phyloP scores from a whole-genome alignment of 1,140 invertebrate genomes.

The Procambarus virginalis region DNA sequence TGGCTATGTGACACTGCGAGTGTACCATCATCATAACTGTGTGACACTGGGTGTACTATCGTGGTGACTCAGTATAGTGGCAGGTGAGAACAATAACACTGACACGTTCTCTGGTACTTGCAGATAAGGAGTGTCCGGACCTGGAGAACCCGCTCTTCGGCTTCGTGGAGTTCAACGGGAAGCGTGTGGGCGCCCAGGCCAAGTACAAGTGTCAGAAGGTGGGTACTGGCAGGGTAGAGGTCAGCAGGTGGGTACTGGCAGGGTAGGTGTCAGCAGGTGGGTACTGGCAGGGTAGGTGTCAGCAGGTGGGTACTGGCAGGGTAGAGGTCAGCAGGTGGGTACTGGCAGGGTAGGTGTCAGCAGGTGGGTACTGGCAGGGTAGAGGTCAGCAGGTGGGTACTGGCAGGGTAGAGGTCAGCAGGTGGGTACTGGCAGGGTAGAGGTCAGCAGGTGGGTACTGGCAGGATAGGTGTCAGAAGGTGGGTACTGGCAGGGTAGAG shows the following conservation, averaged over 20 bases:
- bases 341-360: background rate
- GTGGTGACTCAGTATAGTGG: too few species aligned
- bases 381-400: background rate
- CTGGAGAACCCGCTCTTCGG: slow-evolving; percentile 50
- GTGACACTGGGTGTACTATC: too few species aligned
- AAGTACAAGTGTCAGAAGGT: slow-evolving; percentile 56
- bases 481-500: background rate
- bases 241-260: too few species aligned
- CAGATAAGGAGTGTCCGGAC: slow-evolving; percentile 56
- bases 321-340: too few species aligned
- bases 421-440: background rate
- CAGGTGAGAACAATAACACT: too few species aligned
- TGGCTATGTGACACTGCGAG: too few species aligned
- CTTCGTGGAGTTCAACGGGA: slow-evolving; percentile 49
- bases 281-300: background rate
- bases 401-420: background rate
- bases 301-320: background rate
- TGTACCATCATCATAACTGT: too few species aligned
- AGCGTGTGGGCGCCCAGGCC: slow-evolving; percentile 36
- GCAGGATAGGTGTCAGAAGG: background rate
- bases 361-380: too few species aligned
- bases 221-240: background rate
- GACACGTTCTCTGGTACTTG: background rate
- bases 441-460: too few species aligned
- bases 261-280: background rate